Percentiles rank a stretch among this genome's conserved stretches.
Evolutionary conservation across 1,140 invertebrate species (phyloP).

Genomic region (Mesaphorura yosii): DNA sequence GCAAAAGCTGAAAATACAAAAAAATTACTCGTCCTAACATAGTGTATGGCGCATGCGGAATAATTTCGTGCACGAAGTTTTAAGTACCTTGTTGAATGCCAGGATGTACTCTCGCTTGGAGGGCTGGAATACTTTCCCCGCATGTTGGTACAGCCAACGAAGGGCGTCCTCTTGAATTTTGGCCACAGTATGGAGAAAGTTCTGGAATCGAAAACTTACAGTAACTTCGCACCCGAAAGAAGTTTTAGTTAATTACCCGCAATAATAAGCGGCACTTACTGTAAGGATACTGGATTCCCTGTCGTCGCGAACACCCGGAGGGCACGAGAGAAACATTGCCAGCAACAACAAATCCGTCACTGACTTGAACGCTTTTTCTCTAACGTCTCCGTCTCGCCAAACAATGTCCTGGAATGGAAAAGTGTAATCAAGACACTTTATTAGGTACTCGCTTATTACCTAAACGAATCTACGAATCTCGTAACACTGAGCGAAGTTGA

Average conservation of each 20-base stretch:
- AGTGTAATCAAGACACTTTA: background rate
- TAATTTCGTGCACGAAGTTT: conserved; percentile 31
- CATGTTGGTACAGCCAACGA: conserved; percentile 72
- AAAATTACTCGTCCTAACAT: background rate
- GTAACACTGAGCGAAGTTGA: background rate
- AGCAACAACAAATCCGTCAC: conserved; percentile 74
- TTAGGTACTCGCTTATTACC: background rate
- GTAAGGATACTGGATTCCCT: conserved; percentile 49
- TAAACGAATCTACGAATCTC: background rate
- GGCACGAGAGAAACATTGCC: conserved; percentile 67
- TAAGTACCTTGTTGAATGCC: conserved; percentile 60
- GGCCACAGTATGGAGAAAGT: conserved; percentile 57
- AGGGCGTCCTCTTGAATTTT: conserved; percentile 69
- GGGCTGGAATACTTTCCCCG: conserved; percentile 60
- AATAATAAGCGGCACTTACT: conserved; percentile 41
- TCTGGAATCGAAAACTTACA: conserved; percentile 38
- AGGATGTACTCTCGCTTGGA: conserved; percentile 59
- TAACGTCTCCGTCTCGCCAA: conserved; percentile 30
- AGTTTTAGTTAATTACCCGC: conserved; percentile 21
- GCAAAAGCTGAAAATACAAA: conserved; percentile 14
- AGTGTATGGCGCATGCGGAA: background rate
- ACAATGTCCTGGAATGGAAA: conserved; percentile 13
- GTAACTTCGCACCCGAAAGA: conserved; percentile 9
- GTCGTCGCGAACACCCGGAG: conserved; percentile 63
- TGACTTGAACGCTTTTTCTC: conserved; percentile 66